phyloP scores from a whole-genome alignment of 92 coral and sea anemone species.

The Paragorgia papillata region DNA sequence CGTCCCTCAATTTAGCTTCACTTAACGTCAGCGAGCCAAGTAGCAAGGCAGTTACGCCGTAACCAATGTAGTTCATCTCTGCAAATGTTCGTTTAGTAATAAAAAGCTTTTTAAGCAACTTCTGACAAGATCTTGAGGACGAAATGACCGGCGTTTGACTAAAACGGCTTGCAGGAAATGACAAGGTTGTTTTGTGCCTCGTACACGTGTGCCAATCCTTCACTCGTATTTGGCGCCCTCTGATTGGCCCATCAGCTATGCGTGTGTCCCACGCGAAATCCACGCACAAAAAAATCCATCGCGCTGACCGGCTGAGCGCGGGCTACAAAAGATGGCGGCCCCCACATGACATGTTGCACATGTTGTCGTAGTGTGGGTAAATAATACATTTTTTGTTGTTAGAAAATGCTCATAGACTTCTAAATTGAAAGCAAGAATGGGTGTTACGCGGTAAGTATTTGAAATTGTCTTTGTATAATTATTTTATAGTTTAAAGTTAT shows the following conservation, averaged over 20 bases:
- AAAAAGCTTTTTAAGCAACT: neutral
- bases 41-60: conserved; percentile 58
- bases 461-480: neutral
- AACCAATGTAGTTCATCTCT: conserved; percentile 26
- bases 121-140: neutral
- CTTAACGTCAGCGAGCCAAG: conserved; percentile 60
- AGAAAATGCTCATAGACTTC: neutral
- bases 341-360: neutral
- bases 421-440: conserved; percentile 22
- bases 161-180: neutral
- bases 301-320: too few relatives aligned
- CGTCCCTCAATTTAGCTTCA: conserved; percentile 74
- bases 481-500: too few relatives aligned
- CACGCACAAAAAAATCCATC: too few relatives aligned
- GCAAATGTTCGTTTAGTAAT: neutral
- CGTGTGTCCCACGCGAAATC: neutral
- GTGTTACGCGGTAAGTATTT: conserved; percentile 26
- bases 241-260: conserved; percentile 66
- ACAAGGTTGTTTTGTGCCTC: conserved; percentile 6
- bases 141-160: conserved; percentile 23
- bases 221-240: conserved; percentile 87
- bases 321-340: conserved; percentile 58
- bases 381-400: too few relatives aligned
- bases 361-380: too few relatives aligned
- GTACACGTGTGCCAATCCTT: conserved; percentile 78